phyloP scores from a whole-genome alignment of 2,113 vertebrate genomes.

The Forbesichthys agassizii region DNA sequence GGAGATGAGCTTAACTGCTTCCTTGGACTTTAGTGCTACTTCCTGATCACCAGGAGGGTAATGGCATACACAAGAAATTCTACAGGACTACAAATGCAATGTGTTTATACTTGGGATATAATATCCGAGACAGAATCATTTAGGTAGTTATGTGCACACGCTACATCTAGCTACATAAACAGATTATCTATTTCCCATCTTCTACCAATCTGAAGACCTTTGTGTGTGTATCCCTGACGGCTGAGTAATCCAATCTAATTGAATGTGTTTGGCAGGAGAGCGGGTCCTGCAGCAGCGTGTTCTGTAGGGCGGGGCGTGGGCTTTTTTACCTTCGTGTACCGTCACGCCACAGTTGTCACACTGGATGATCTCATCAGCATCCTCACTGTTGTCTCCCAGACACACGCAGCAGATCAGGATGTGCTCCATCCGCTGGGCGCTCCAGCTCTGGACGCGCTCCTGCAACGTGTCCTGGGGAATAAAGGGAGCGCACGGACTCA shows the following conservation, averaged over 20 bases:
- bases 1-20: constrained; percentile 1
- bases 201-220: background rate
- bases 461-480: constrained; percentile 86
- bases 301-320: constrained; percentile 6
- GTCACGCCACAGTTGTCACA: constrained; percentile 99
- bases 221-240: too few relatives aligned
- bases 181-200: too few relatives aligned
- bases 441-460: constrained; percentile 92
- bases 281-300: background rate
- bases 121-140: too few relatives aligned
- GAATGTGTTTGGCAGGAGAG: too few relatives aligned
- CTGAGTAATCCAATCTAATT: too few relatives aligned
- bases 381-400: constrained; percentile 98
- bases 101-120: background rate
- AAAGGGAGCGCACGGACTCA: constrained; percentile 21
- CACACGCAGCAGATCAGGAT: constrained; percentile 99
- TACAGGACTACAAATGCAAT: background rate
- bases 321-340: constrained; percentile 92
- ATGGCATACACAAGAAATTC: constrained; percentile 5
- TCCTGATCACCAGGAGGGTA: constrained; percentile 6
- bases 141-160: too few relatives aligned
- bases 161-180: too few relatives aligned
- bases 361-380: constrained; percentile 98
- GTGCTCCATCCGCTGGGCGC: constrained; percentile 92
- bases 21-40: constrained; percentile 1